Base-by-base conservation (phyloP, 2,888 invertebrate genomes). In the Macrosoma leucophasiata region DNA sequence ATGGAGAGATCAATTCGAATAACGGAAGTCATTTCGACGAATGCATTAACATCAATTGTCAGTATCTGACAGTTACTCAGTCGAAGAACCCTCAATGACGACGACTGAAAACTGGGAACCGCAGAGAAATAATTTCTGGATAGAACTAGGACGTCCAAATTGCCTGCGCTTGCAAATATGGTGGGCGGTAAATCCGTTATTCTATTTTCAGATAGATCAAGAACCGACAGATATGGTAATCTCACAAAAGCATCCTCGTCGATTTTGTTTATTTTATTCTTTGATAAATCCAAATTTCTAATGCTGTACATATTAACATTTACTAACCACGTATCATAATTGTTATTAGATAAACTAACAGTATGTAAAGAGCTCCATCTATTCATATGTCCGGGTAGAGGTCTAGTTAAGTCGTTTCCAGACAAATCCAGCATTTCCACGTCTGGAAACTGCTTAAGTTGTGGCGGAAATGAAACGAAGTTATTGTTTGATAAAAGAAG, bases 201-300 rank as follows among this genome's bases (percentile, higher is more conserved):
- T 62, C 88, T 87, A 59, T 93, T 93, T 52, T 86, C 87, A 0
- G 92, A 91, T 51, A 93, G 69, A 63, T 93, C 90, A 9, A 93
- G 63, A 14, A 69, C 68, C 30, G 82, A 78, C 17, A 93, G 64
- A 29, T 81, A 68, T 20, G 79, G 67, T 45, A 91, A 67, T 23
- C 76, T 79, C 11, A 60, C 63, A 57, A 93, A 92, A 0, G 90
- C 86, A 33, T 84, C 82, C 24, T 73, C 66, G 24, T 89, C 87
- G 11, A 93, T 71, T 1, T 58, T 64, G 19, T 79, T 86, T 28
- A 93, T 86, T 31, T 88, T 86, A 58, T 93, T 93, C 22, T 82
- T 81, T 0, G 91, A 90, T 29, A 93, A 61, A 55, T 90, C 90
- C n/a, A 93, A 51, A 14, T 62, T 66, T 46, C 79, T 77, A 11